phyloP scores from a whole-genome alignment of 64 coral and sea anemone genomes.

The Acropora tenuis region DNA sequence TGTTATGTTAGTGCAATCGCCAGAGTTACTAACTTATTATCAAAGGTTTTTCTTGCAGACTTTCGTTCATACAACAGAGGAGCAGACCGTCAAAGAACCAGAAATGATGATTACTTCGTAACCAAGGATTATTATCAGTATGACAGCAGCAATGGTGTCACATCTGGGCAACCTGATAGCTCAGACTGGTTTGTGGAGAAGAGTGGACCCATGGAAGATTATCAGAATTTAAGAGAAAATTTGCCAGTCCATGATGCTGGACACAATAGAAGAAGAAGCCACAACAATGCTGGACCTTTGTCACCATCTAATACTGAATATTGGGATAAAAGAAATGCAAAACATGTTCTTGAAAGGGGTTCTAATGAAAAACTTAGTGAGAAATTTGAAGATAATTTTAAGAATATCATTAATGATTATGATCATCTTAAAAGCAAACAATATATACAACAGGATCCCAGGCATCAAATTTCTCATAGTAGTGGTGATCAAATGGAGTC shows the following conservation, averaged over 20 bases:
- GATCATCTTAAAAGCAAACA: slow-evolving; percentile 23
- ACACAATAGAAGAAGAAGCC: not conserved
- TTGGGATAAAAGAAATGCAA: slow-evolving; percentile 44
- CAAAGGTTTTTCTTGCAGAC: not conserved
- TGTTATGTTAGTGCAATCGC: no score
- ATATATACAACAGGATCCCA: slow-evolving; percentile 33
- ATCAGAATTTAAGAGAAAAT: not conserved
- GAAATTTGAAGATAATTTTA: slow-evolving; percentile 46
- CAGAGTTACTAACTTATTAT: not conserved
- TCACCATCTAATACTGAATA: slow-evolving; percentile 28
- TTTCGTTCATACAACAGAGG: slow-evolving; percentile 7
- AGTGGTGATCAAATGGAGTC: slow-evolving; percentile 45
- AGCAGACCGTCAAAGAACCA: not conserved
- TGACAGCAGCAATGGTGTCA: not conserved
- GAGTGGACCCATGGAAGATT: not conserved
- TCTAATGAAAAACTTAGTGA: not conserved
- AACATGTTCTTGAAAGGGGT: not conserved
- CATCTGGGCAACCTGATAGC: not conserved
- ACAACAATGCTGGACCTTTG: not conserved
- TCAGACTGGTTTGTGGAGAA: slow-evolving; percentile 9
- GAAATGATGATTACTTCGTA: not conserved
- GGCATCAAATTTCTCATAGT: not conserved
- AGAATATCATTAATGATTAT: slow-evolving; percentile 19
- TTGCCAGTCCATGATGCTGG: not conserved
- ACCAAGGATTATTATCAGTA: not conserved